These are phyloP conservation scores for Pentalonia nigronervosa DNA, from an alignment of 1,140 invertebrate species.

Conservation along the genomic window DNA sequence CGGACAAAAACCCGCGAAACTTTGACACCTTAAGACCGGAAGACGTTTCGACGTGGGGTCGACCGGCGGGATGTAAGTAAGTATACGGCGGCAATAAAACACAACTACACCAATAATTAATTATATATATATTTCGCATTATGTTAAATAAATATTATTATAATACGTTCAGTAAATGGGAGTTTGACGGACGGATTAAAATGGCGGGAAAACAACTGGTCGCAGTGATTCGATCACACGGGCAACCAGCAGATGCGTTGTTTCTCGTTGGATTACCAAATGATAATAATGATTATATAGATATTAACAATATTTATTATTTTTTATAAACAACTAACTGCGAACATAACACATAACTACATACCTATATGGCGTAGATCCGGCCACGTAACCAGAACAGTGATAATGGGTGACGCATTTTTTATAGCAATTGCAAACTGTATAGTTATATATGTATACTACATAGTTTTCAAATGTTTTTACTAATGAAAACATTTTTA, in stretches of 20 bases:
- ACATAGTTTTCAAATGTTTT: no score
- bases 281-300: background rate
- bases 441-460: no score
- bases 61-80: background rate
- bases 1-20: background rate
- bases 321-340: background rate
- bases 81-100: background rate
- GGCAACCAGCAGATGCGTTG: background rate
- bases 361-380: background rate
- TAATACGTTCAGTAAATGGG: background rate
- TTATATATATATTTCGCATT: constrained; percentile 5
- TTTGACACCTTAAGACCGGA: constrained; percentile 36
- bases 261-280: background rate
- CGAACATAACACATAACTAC: background rate
- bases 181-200: background rate
- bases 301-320: background rate
- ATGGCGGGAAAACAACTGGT: background rate
- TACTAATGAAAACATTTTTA: no score
- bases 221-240: background rate
- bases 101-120: constrained; percentile 12
- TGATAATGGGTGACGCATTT: background rate
- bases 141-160: background rate
- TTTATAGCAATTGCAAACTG: background rate
- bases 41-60: background rate
- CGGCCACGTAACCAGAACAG: no score